A percentile compares a stretch with the other conserved stretches of the same genome.
phyloP scores from a whole-genome alignment of 2,888 invertebrate genomes.

The Campoplex nolae region DNA sequence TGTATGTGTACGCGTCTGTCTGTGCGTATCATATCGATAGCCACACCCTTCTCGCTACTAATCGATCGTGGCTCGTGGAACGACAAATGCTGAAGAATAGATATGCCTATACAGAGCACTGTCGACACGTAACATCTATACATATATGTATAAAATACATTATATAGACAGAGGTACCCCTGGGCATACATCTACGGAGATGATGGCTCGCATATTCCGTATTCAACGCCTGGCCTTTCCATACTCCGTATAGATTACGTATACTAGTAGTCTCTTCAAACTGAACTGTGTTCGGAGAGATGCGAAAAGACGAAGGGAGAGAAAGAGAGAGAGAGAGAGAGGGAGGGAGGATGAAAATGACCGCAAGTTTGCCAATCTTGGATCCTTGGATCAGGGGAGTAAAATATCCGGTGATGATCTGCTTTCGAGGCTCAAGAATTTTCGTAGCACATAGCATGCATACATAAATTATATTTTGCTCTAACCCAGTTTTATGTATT shows the following conservation, averaged over 20 bases:
- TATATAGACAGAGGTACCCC: conserved; percentile 11
- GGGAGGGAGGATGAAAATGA: background rate
- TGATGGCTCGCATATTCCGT: conserved; percentile 25
- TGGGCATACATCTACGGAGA: conserved; percentile 26
- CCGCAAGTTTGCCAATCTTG: conserved; percentile 36
- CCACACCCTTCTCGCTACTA: conserved; percentile 46
- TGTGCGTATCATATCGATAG: conserved; percentile 39
- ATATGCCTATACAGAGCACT: background rate
- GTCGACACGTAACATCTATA: background rate
- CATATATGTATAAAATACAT: background rate
- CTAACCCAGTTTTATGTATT: conserved; percentile 17
- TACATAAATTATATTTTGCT: conserved; percentile 8
- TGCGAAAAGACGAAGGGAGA: background rate
- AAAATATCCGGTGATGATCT: conserved; percentile 7
- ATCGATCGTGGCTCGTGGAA: conserved; percentile 54
- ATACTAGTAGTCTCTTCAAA: conserved; percentile 10
- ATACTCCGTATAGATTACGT: conserved; percentile 18
- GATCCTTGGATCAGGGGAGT: conserved; percentile 26
- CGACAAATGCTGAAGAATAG: conserved; percentile 47
- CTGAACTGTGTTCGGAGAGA: background rate
- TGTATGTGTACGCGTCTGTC: background rate
- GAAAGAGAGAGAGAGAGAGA: background rate
- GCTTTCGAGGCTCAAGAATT: conserved; percentile 31
- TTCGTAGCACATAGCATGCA: background rate
- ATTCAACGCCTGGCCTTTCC: conserved; percentile 25